Evolutionary conservation across 92 coral and sea anemone species (phyloP).

Genomic region (Porites rus): DNA sequence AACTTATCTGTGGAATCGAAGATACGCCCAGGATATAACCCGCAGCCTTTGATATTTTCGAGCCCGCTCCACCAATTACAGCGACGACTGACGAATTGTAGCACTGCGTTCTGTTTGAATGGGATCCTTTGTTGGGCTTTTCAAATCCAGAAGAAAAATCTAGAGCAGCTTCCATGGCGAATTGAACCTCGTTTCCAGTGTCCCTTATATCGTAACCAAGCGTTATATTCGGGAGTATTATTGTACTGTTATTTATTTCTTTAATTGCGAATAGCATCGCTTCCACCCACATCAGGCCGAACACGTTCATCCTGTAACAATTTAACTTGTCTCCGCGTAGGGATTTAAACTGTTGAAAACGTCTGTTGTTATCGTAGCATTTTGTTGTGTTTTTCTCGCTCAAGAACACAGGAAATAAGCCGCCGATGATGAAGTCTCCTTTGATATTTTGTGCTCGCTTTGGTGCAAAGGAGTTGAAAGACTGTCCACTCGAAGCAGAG

Average conservation of each 20-base stretch:
- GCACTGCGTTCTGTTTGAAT: constrained; percentile 32
- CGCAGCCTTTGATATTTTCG: constrained; percentile 92
- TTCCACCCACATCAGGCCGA: constrained; percentile 96
- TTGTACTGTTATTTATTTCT: constrained; percentile 69
- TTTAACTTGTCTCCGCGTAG: constrained; percentile 45
- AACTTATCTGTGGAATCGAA: constrained; percentile 92
- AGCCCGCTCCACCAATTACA: constrained; percentile 95
- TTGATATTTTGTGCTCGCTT: constrained; percentile 53
- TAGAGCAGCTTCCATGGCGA: constrained; percentile 79
- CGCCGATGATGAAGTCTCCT: constrained; percentile 87
- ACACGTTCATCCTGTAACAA: constrained; percentile 80
- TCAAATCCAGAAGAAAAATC: constrained; percentile 55
- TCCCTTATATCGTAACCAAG: constrained; percentile 94
- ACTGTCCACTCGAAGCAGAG: background rate
- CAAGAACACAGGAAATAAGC: constrained; percentile 84
- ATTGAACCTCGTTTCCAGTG: constrained; percentile 81
- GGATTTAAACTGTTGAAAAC: constrained; percentile 58
- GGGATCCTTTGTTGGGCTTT: constrained; percentile 1
- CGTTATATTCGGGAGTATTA: constrained; percentile 68
- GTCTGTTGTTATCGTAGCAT: constrained; percentile 47
- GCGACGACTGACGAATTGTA: constrained; percentile 68
- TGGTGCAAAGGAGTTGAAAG: constrained; percentile 30
- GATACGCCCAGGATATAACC: constrained; percentile 71
- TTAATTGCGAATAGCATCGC: constrained; percentile 87
- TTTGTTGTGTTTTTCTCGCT: constrained; percentile 59